phyloP scores from a whole-genome alignment of 2,113 vertebrate species.

The Mesembrinibis cayennensis region DNA sequence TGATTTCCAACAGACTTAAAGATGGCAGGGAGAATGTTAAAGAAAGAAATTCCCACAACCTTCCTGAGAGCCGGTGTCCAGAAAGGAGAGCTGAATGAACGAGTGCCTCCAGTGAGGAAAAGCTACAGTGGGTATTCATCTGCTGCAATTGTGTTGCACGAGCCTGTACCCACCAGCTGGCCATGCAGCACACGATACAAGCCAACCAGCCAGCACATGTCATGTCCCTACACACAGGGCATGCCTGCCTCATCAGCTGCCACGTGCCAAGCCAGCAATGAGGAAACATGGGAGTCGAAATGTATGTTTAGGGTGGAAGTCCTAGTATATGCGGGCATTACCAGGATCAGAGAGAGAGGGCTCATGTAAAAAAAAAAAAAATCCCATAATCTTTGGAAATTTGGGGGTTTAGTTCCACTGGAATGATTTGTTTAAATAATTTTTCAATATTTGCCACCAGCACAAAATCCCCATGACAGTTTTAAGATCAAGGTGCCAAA shows the following conservation, averaged over 20 bases:
- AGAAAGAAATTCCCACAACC: not conserved
- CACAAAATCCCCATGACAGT: not conserved
- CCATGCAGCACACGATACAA: not conserved
- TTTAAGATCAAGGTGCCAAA: not conserved
- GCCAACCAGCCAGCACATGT: not conserved
- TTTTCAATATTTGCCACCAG: not conserved
- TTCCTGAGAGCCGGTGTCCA: not conserved
- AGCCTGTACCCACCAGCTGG: not conserved
- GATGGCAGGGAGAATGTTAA: not conserved
- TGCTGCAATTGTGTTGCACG: rapidly evolving
- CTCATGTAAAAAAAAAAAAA: not conserved
- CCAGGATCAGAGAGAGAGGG: not conserved
- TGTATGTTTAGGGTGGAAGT: not conserved
- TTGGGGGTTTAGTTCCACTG: not conserved
- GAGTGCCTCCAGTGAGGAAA: not conserved
- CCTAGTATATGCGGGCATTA: rapidly evolving
- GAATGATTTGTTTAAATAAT: not conserved
- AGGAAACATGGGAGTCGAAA: not conserved
- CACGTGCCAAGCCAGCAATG: not conserved
- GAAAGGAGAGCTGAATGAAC: not conserved
- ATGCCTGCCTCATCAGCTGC: not conserved
- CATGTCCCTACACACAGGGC: rapidly evolving
- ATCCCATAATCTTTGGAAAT: not conserved
- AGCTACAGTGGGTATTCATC: not conserved
- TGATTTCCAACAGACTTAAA: not conserved